Conservation (phyloP, 2,113 vertebrate genomes). For the Origma solitaria region DNA sequence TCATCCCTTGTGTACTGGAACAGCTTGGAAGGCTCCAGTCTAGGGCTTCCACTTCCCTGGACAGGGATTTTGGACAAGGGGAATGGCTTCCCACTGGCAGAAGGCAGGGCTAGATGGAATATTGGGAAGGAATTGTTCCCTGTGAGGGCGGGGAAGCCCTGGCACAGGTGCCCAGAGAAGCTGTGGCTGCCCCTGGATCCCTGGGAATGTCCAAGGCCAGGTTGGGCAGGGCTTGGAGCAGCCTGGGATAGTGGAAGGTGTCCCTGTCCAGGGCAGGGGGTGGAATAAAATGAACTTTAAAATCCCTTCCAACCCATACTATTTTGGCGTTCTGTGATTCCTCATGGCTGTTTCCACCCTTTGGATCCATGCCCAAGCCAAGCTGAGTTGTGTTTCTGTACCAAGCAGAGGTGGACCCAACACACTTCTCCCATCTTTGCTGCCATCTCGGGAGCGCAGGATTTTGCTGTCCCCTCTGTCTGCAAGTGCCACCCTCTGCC, state of each 20-base stretch:
- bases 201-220: not conserved
- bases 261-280: not conserved
- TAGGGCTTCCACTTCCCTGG: not conserved
- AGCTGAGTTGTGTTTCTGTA: not conserved
- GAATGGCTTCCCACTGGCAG: not conserved
- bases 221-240: accelerated
- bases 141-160: accelerated
- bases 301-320: not conserved
- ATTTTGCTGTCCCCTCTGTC: not conserved
- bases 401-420: not conserved
- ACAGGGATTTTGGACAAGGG: not conserved
- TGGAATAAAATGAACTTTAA: not conserved
- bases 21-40: not conserved
- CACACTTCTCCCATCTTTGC: accelerated
- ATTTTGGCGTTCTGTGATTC: not conserved
- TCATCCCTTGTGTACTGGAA: not conserved
- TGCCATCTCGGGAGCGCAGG: accelerated
- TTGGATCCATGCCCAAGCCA: not conserved
- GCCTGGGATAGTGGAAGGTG: accelerated
- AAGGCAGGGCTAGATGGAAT: accelerated
- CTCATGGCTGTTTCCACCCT: not conserved
- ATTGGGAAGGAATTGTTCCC: accelerated
- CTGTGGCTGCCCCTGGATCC: not conserved
- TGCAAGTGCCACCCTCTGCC: not conserved
- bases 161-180: not conserved